Evolutionary conservation across 2,888 invertebrate species (phyloP).

Genomic region (Patella pellucida): DNA sequence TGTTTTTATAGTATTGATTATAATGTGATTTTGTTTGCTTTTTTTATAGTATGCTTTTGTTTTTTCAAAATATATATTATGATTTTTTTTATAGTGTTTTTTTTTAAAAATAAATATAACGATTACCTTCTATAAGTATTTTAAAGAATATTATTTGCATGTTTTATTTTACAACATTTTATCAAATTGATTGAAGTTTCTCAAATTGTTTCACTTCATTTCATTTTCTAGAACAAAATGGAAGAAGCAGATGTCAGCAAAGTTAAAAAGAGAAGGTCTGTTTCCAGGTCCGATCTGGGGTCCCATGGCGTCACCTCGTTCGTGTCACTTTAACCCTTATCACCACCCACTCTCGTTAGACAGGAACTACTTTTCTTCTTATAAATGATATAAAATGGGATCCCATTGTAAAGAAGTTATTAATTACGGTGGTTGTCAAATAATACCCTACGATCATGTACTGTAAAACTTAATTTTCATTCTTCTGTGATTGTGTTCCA

Average conservation of each 20-base stretch:
- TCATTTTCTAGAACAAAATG: constrained; percentile 83
- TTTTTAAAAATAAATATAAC: too few species aligned
- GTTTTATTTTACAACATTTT: too few species aligned
- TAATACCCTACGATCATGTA: too few species aligned
- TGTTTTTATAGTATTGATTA: too few species aligned
- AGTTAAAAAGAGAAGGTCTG: constrained; percentile 84
- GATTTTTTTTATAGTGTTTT: neutral
- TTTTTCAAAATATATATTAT: neutral
- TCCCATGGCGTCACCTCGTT: constrained; percentile 22
- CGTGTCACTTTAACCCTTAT: constrained; percentile 4
- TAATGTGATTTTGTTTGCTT: neutral
- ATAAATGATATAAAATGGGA: neutral
- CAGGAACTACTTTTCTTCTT: neutral
- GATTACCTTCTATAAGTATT: too few species aligned
- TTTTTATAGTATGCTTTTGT: neutral
- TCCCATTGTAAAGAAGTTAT: too few species aligned
- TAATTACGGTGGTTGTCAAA: too few species aligned
- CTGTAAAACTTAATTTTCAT: too few species aligned
- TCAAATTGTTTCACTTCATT: too few species aligned
- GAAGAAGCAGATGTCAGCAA: constrained; percentile 95
- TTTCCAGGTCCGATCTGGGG: constrained; percentile 22
- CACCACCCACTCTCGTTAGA: neutral
- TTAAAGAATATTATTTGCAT: too few species aligned
- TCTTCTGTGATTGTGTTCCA: too few species aligned
- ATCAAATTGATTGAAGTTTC: too few species aligned